Evolutionary conservation across 1,140 invertebrate genomes (phyloP).

Genomic region (Pentalonia nigronervosa): DNA sequence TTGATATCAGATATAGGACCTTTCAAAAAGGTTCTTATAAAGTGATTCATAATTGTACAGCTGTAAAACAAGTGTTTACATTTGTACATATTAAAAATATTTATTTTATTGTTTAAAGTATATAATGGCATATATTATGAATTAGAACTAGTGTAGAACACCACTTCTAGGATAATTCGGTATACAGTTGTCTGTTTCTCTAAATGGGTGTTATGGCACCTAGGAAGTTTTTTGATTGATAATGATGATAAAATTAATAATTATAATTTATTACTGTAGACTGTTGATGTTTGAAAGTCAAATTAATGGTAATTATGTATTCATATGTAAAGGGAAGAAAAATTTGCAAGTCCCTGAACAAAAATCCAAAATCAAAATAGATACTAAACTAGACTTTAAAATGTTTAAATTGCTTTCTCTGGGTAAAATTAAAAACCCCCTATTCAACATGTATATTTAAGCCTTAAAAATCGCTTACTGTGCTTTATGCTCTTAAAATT

Average conservation of each 20-base stretch:
- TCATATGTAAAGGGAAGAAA: too few relatives aligned
- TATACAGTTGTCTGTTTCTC: neutral
- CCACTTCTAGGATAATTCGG: neutral
- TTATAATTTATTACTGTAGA: too few relatives aligned
- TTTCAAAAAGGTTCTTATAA: conserved; percentile 50
- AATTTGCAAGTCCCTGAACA: neutral
- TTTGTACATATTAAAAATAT: neutral
- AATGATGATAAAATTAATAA: too few relatives aligned
- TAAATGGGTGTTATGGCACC: neutral
- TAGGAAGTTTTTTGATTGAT: neutral
- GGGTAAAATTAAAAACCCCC: too few relatives aligned
- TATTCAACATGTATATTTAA: too few relatives aligned
- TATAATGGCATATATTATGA: neutral
- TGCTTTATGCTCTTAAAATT: too few relatives aligned
- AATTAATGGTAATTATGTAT: neutral
- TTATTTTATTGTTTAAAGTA: neutral
- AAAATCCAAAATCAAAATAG: neutral
- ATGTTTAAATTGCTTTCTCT: too few relatives aligned
- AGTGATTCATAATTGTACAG: conserved; percentile 42
- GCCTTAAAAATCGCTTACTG: too few relatives aligned
- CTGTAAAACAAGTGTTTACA: neutral
- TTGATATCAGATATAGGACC: conserved; percentile 52
- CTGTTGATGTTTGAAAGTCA: too few relatives aligned
- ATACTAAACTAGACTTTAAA: too few relatives aligned
- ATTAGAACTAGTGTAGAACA: neutral